phyloP scores from a whole-genome alignment of 2,113 vertebrate species.

The Galbula dea region DNA sequence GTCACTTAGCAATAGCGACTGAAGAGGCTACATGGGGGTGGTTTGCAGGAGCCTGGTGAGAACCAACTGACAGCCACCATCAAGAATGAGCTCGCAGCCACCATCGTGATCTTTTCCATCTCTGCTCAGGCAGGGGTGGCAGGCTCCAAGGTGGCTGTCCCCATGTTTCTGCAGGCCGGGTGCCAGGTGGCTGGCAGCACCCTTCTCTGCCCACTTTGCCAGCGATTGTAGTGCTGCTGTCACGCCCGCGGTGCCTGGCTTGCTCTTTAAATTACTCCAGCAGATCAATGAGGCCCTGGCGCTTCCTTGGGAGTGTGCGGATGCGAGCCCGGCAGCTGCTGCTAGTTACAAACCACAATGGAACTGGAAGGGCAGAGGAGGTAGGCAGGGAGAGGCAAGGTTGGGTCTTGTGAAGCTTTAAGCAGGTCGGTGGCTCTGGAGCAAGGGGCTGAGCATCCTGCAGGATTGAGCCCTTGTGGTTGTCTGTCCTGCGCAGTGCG shows the following conservation, averaged over 20 bases:
- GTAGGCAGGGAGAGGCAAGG: not conserved
- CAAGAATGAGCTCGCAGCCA: rapidly evolving
- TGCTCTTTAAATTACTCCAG: not conserved
- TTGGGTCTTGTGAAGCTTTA: rapidly evolving
- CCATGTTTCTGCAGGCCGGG: not conserved
- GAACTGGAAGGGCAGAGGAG: not conserved
- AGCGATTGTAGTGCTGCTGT: not conserved
- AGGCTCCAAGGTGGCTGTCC: not conserved
- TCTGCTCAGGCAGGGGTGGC: not conserved
- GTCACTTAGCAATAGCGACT: rapidly evolving
- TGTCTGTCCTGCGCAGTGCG: not conserved
- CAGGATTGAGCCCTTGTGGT: not conserved
- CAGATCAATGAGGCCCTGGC: not conserved
- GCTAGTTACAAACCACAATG: rapidly evolving
- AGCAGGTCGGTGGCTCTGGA: not conserved
- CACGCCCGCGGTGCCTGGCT: not conserved
- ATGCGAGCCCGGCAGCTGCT: rapidly evolving
- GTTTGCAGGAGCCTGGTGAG: not conserved
- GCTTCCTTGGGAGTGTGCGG: not conserved
- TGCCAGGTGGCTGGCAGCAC: conserved; percentile 25
- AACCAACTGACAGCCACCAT: rapidly evolving
- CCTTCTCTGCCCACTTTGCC: not conserved
- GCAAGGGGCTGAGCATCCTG: not conserved
- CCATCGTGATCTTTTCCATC: rapidly evolving
- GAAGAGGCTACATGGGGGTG: rapidly evolving